phyloP scores from a whole-genome alignment of 2,797 vertebrate genomes.

The Phrynocephalus guinanensis region DNA sequence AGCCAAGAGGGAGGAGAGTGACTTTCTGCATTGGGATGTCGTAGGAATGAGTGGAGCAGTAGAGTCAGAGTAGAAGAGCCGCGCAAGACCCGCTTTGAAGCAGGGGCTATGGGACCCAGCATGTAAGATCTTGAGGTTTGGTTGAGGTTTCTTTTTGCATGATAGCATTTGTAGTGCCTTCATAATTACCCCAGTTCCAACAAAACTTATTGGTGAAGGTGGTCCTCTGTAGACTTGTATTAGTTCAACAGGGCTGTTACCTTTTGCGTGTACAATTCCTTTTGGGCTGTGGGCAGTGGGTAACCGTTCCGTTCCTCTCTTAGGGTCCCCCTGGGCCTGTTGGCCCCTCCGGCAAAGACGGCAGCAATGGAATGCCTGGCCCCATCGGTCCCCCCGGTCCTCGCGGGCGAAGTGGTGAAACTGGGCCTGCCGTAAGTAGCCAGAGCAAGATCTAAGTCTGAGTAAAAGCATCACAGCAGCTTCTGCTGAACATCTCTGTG shows the following conservation, averaged over 20 bases:
- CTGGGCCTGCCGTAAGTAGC: slow-evolving; percentile 89
- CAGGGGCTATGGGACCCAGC: no score
- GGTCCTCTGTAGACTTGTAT: background rate
- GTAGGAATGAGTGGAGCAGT: background rate
- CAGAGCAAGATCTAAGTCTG: background rate
- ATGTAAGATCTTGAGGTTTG: background rate
- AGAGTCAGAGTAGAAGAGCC: background rate
- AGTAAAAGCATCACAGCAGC: background rate
- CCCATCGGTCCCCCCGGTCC: slow-evolving; percentile 95
- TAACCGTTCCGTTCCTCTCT: slow-evolving; percentile 15
- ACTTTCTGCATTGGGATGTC: background rate
- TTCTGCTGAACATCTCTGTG: no score
- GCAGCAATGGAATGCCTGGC: slow-evolving; percentile 89
- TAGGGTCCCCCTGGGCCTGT: slow-evolving; percentile 94
- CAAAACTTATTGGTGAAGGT: background rate
- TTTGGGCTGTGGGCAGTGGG: background rate
- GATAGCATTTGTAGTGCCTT: background rate
- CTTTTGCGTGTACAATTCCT: background rate
- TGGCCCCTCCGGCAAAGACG: slow-evolving; percentile 94
- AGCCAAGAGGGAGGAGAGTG: background rate
- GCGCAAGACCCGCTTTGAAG: background rate
- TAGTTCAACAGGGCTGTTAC: background rate
- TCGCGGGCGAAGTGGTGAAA: slow-evolving; percentile 92
- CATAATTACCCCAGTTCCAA: background rate
- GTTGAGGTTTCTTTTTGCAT: background rate